phyloP scores from a whole-genome alignment of 2,797 vertebrate genomes.

The Enteromius afrohamiltoni region DNA sequence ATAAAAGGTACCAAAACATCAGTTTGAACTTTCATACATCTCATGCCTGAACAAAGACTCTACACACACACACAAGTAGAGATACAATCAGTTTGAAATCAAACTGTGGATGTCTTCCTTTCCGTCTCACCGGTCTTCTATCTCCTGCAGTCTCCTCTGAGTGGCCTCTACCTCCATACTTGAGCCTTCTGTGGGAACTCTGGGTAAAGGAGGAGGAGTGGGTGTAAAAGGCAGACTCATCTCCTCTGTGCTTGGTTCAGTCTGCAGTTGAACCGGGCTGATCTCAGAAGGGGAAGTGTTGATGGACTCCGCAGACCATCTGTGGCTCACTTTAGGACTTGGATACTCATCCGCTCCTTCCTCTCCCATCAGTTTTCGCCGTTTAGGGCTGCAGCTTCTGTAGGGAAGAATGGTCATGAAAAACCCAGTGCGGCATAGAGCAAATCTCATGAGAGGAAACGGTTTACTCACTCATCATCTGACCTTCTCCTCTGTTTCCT shows the following conservation, averaged over 20 bases:
- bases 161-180: conserved; percentile 81
- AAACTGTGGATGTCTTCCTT: neutral
- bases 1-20: conserved; percentile 5
- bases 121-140: conserved; percentile 76
- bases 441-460: neutral
- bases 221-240: conserved; percentile 50
- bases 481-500: conserved; percentile 78
- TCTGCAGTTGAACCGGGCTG: conserved; percentile 52
- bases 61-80: neutral
- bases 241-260: conserved; percentile 47
- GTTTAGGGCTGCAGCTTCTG: conserved; percentile 80
- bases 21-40: neutral
- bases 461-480: conserved; percentile 75
- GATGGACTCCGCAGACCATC: conserved; percentile 62
- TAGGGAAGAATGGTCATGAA: conserved; percentile 3
- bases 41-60: neutral
- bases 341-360: conserved; percentile 61
- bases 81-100: neutral
- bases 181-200: conserved; percentile 67
- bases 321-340: conserved; percentile 19
- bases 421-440: neutral
- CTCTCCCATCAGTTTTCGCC: conserved; percentile 73
- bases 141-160: conserved; percentile 81
- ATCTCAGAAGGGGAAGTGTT: conserved; percentile 53
- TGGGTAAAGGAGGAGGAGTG: conserved; percentile 35